Evolutionary conservation across 2,797 vertebrate species (phyloP).

Genomic region (Rhabdomys pumilio): DNA sequence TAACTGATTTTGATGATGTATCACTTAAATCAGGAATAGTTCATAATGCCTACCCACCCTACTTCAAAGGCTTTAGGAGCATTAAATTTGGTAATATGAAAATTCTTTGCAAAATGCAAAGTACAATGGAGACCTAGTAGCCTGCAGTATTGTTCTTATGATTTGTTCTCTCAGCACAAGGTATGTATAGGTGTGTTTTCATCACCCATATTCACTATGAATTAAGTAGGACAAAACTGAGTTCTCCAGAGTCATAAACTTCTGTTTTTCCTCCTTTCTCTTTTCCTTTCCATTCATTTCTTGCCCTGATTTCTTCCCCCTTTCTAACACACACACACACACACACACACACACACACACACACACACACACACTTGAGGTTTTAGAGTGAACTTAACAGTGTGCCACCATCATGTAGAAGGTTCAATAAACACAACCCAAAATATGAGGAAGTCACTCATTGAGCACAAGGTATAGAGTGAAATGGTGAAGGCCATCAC

Average conservation of each 20-base stretch:
- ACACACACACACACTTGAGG: background rate
- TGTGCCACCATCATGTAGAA: background rate
- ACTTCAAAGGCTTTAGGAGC: background rate
- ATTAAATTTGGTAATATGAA: conserved; percentile 6
- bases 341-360: background rate
- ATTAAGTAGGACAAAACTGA: background rate
- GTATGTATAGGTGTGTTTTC: background rate
- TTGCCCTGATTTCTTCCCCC: background rate
- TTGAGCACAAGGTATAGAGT: background rate
- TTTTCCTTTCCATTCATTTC: background rate
- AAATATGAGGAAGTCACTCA: background rate
- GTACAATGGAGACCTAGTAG: background rate
- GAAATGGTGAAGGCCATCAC: background rate
- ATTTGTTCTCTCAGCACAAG: background rate
- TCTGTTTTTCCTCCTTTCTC: background rate
- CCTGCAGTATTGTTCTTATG: background rate
- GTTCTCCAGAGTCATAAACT: background rate
- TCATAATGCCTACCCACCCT: background rate
- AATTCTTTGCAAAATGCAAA: conserved; percentile 1
- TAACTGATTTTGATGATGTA: conserved; percentile 13
- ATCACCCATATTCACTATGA: background rate
- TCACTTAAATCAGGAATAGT: background rate
- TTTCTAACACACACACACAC: background rate
- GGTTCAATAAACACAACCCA: background rate
- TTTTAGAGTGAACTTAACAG: background rate